A percentile compares a stretch with the other conserved stretches of the same genome.
phyloP scores from a whole-genome alignment of 2,113 vertebrate species.

The Crotalus helleri region DNA sequence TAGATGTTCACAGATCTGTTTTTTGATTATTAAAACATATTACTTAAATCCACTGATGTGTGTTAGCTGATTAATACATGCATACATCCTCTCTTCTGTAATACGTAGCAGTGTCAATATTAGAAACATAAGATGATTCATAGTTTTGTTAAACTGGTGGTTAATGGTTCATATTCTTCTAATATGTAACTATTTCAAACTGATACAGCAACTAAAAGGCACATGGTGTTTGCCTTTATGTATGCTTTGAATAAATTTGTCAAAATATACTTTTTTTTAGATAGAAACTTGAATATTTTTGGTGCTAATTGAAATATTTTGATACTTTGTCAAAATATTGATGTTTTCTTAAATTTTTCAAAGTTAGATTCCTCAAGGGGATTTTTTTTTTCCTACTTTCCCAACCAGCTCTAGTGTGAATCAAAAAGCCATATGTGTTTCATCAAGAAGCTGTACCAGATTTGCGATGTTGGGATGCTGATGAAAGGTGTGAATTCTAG shows the following conservation, averaged over 20 bases:
- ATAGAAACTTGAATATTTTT: conserved; percentile 14
- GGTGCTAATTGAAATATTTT: conserved; percentile 14
- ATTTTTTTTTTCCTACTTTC: background rate
- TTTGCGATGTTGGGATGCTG: conserved; percentile 13
- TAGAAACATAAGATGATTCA: background rate
- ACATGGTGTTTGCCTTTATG: background rate
- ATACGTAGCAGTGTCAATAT: background rate
- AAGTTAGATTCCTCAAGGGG: background rate
- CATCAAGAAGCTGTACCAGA: conserved; percentile 5
- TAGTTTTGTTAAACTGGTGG: background rate
- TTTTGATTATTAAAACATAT: background rate
- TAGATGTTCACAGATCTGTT: too few species aligned
- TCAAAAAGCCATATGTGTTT: conserved; percentile 20
- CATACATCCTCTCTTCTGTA: background rate
- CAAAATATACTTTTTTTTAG: background rate
- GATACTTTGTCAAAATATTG: conserved; percentile 32
- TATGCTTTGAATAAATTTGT: conserved; percentile 6
- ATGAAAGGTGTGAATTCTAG: conserved; percentile 17
- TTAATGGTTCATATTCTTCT: background rate
- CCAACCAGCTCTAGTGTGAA: conserved; percentile 14
- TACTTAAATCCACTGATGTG: background rate
- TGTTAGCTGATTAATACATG: background rate
- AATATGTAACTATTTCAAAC: background rate
- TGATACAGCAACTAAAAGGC: background rate
- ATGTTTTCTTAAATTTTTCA: conserved; percentile 12